These are phyloP conservation scores for Peromyscus melanophrys DNA, from an alignment of 2,797 vertebrate genomes.

Conservation along the genomic window DNA sequence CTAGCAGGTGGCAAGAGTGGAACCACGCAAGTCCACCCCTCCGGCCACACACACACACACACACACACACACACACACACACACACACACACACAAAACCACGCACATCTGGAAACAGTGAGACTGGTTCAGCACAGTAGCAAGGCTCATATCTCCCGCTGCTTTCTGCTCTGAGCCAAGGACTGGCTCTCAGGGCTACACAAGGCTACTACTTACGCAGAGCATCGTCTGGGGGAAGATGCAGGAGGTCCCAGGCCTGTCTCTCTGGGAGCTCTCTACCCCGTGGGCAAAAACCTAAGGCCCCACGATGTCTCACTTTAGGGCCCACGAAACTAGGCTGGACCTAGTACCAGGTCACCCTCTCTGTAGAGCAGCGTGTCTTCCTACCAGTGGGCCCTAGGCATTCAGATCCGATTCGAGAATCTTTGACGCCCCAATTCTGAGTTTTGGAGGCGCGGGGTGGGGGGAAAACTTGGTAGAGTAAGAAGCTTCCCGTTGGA, in stretches of 20 bases:
- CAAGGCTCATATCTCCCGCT: background rate
- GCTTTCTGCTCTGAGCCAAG: background rate
- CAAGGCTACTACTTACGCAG: background rate
- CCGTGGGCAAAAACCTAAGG: background rate
- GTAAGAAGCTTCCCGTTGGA: background rate
- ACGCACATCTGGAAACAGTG: background rate
- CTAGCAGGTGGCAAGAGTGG: constrained; percentile 63
- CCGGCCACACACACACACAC: background rate
- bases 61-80: background rate
- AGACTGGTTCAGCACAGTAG: background rate
- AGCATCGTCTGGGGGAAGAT: background rate
- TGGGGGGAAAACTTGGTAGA: background rate
- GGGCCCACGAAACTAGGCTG: background rate
- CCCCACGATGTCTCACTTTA: background rate
- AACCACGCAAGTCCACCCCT: background rate
- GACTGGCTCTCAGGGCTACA: no score
- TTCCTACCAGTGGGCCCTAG: background rate
- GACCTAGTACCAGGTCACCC: background rate
- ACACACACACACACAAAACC: background rate
- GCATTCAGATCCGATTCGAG: background rate
- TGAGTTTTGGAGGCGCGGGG: background rate
- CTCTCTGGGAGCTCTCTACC: background rate
- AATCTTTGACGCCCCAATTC: background rate
- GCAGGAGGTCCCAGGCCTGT: background rate
- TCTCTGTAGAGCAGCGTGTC: background rate